Base-by-base conservation (phyloP, 2,113 vertebrate species). In the Apaloderma vittatum region DNA sequence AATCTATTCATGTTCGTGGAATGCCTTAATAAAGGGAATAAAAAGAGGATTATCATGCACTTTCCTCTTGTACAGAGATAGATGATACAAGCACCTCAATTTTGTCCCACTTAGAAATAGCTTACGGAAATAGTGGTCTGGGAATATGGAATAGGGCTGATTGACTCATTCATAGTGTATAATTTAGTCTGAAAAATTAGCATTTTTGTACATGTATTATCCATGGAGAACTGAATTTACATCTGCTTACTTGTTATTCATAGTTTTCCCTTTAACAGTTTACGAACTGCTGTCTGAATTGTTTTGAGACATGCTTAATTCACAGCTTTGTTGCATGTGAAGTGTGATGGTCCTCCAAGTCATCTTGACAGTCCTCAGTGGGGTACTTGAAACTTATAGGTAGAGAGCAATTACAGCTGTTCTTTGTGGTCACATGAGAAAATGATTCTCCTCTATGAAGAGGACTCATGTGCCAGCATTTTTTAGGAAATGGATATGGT, bases 101-200 rank as follows among this genome's bases (percentile, higher is more conserved):
- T 95, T 91, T 84, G 36, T 75, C 79, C 86, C 36, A 32, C 65
- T 96, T 94, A 92, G 32, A 96, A 95, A 92, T 94, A 96, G 92
- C 95, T 94, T 87, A 88, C 0, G 4, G 80, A 94, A 96, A 88
- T 13, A 79, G 83, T 91, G 73, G 86, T 63, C 91, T 93, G 3
- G 66, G 70, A 95, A 88, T 11, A 40, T 40, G 92, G 83, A 91
- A 87, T 71, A 94, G 49, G 36, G 62, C 45, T 94, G 94, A 91
- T 95, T 88, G 94, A 96, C 88, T 94, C 76, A 40, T 74, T 90
- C 8, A 0, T 43, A 92, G 79, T 93, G 94, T 92, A 97, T 95
- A 95, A 95, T 95, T 96, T 93, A 96, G 63, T 45, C 68, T 72
- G 83, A 74, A 92, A 85, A 88, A 95, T 94, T 95, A 78, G 76